These are phyloP conservation scores for Macrosoma leucophasiata DNA, from an alignment of 2,888 invertebrate genomes.

Conservation along the genomic window DNA sequence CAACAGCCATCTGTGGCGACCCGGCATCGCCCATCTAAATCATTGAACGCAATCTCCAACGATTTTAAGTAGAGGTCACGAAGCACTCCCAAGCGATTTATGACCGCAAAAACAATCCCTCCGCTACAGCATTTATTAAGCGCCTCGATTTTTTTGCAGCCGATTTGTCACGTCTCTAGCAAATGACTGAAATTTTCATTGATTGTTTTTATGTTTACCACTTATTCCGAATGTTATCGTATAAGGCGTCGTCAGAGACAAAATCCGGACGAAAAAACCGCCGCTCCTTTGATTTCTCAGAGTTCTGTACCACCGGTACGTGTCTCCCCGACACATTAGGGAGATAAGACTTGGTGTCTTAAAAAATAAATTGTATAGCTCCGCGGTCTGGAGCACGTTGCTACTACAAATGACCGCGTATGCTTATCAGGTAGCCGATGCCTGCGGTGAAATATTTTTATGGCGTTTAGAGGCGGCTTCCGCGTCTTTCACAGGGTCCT, in stretches of 20 bases:
- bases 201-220: constrained; percentile 33
- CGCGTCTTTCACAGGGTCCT: constrained; percentile 45
- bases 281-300: constrained; percentile 13
- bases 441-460: constrained; percentile 67
- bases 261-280: constrained; percentile 5
- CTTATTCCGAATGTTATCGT: constrained; percentile 9
- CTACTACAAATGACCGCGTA: constrained; percentile 66
- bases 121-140: constrained; percentile 44
- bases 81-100: constrained; percentile 58
- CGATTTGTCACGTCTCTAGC: constrained; percentile 46
- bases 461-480: constrained; percentile 59
- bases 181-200: constrained; percentile 33
- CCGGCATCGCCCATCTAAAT: constrained; percentile 63
- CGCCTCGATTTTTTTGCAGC: constrained; percentile 42
- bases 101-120: constrained; percentile 49
- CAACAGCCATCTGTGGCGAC: constrained; percentile 59
- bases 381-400: constrained; percentile 44
- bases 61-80: constrained; percentile 68
- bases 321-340: constrained; percentile 43
- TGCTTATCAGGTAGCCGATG: constrained; percentile 67
- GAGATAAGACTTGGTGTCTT: constrained; percentile 37
- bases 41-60: constrained; percentile 64
- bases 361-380: constrained; percentile 55
- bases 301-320: constrained; percentile 46
- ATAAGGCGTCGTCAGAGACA: constrained; percentile 10